Evolutionary conservation across 37 sponge, comb jelly and placozoan species (phyloP).

Genomic region (Crambe crambe): DNA sequence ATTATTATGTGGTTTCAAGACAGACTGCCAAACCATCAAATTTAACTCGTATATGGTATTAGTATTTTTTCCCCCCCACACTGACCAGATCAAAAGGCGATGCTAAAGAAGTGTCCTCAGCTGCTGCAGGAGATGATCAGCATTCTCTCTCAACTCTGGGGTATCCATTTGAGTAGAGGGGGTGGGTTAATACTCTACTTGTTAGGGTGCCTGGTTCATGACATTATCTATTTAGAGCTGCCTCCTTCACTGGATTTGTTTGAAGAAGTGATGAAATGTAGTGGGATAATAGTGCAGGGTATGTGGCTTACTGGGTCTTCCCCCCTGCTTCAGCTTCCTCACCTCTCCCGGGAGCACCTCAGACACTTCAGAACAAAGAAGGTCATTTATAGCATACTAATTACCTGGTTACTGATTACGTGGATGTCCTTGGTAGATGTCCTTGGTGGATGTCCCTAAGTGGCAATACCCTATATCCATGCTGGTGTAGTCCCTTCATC

Average conservation of each 20-base stretch:
- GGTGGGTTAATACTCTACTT: background rate
- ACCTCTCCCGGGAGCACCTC: slow-evolving; percentile 60
- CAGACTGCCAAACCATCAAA: no score
- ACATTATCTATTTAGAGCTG: background rate
- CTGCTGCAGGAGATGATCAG: slow-evolving; percentile 78
- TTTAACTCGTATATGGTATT: no score
- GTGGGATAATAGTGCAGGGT: slow-evolving; percentile 81
- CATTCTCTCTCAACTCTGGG: slow-evolving; percentile 51
- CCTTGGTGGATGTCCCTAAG: background rate
- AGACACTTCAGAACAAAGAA: slow-evolving; percentile 81
- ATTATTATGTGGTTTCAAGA: no score
- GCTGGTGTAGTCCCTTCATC: background rate
- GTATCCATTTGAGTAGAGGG: background rate
- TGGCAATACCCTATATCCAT: background rate
- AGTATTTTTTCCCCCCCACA: background rate
- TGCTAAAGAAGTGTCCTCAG: slow-evolving; percentile 62
- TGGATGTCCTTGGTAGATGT: background rate
- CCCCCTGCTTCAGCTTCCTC: slow-evolving; percentile 87
- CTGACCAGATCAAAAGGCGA: slow-evolving; percentile 54
- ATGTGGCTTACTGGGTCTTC: slow-evolving; percentile 57
- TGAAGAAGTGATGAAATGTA: slow-evolving; percentile 84
- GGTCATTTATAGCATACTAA: slow-evolving; percentile 33
- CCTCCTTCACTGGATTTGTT: slow-evolving; percentile 72
- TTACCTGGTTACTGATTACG: no score
- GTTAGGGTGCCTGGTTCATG: background rate